Evolutionary conservation across 2,888 invertebrate genomes (phyloP), one percentile per base, ranked within the genome.

Genomic region (Chironomus tentans): DNA sequence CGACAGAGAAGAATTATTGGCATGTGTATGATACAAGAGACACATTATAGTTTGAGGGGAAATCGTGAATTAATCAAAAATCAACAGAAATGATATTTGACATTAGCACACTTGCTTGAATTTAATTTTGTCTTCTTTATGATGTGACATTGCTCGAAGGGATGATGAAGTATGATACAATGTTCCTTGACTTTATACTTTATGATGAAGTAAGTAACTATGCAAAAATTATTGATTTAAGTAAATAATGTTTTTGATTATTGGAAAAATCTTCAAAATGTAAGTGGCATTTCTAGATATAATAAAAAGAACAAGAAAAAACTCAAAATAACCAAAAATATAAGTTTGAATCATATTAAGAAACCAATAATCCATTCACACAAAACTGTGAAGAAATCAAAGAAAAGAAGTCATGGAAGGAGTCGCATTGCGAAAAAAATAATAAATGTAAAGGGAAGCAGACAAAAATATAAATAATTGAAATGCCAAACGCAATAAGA

Each of bases 401-500:
- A 38, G 2, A 4, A 38, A 5, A 38, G 10, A 38, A 38, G 38
- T 10, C 10, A 7, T 38, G 38, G 2, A 38, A 38, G 38, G 6
- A 28, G 5, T 38, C 38, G n/a, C 22, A 28, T 4, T 28, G 10
- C 10, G 10, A 38, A 38, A 10, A 38, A 38, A 28, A 22, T 22
- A 62, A 38, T 13, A 2, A 13, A n/a, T 18, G 72, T n/a, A 38
- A n/a, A 46, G 38, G 13, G 38, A n/a, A 38, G 46, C 15, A 38
- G 10, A 38, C n/a, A 28, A 46, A 50, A 72, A 18, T 46, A 61
- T 50, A 61, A 61, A 72, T 72, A 72, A 72, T 72, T 72, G 72
- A 72, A 72, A 50, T 72, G 72, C 72, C 72, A 72, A 61, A 62
- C n/a, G 61, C 18, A 72, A 38, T 38, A 38, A 38, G 38, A 38